Evolutionary conservation across 2,797 vertebrate genomes (phyloP), one percentile per base, ranked within the genome.

Genomic region (Ambastaia sidthimunki): DNA sequence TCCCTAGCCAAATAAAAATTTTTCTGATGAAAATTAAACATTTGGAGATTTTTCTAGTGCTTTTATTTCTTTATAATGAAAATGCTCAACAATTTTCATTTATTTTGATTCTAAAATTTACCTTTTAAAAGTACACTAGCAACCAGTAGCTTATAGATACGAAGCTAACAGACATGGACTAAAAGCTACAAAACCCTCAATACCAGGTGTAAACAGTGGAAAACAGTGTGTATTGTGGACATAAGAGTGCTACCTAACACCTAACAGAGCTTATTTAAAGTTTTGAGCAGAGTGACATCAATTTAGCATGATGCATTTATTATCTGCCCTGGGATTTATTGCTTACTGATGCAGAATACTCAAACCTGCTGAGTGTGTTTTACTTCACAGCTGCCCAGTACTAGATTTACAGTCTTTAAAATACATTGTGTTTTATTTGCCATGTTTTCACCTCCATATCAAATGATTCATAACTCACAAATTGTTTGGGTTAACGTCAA

Each of bases 341-440:
- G 80, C 80, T 82, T 74, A 84, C 76, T 74, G 65, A 13, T 80
- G 77, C 76, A 67, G 77, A 85, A 84, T 71, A 71, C 59, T 57
- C 16, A 79, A 72, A 79, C 71, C 69, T 66, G 76, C 72, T 63
- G 76, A 80, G 59, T 65, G 60, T 12, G 37, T 72, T 57, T 80
- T 66, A 70, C 28, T 66, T 74, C 63, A 55, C 67, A 80, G 74
- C 71, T 71, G 63, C 76, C 52, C 50, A 21, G 48, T 76, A 66
- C 47, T 70, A 60, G 79, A 82, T 82, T 72, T 62, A 60, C 52
- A 68, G 23, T 63, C 13, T 59, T 71, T 71, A 66, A 50, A 74
- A 54, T 37, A 83, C 72, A 78, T 47, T 57, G 52, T 73, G 37
- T 41, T 41, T 41, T 41, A 63, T 2, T 48, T 70, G 62, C 59